phyloP scores from a whole-genome alignment of 2,797 vertebrate genomes.

The Scarus forsteni region DNA sequence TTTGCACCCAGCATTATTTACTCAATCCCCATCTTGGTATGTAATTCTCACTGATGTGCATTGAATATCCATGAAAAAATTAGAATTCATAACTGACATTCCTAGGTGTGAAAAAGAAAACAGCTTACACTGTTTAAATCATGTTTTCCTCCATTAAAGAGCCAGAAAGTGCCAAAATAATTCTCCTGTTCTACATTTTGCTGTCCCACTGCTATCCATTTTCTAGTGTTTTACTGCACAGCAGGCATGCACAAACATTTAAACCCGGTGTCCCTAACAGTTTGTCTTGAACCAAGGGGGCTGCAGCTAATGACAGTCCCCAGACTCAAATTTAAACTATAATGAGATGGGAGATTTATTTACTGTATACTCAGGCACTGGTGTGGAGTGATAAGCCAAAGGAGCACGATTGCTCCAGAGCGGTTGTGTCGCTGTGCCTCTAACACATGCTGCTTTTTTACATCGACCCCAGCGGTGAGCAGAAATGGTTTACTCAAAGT shows the following conservation, averaged over 20 bases:
- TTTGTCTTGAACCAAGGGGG: constrained; percentile 70
- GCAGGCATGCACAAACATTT: constrained; percentile 66
- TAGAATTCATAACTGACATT: constrained; percentile 3
- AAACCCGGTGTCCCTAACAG: constrained; percentile 64
- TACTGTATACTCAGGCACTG: constrained; percentile 61
- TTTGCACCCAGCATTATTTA: constrained; percentile 17
- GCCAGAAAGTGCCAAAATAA: constrained; percentile 18
- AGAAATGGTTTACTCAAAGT: constrained; percentile 36
- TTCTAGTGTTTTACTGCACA: constrained; percentile 62
- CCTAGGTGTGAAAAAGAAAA: background rate
- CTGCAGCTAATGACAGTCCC: constrained; percentile 76
- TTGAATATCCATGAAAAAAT: background rate
- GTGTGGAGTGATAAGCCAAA: constrained; percentile 66
- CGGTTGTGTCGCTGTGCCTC: constrained; percentile 33
- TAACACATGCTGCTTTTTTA: constrained; percentile 47
- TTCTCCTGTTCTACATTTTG: constrained; percentile 33
- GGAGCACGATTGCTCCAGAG: constrained; percentile 58
- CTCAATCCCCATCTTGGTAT: background rate
- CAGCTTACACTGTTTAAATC: constrained; percentile 22
- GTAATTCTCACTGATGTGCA: background rate
- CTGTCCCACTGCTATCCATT: constrained; percentile 56
- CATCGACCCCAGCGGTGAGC: constrained; percentile 17
- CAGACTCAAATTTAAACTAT: constrained; percentile 75
- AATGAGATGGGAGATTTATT: constrained; percentile 79
- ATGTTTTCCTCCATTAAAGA: constrained; percentile 23